Base-by-base conservation (phyloP, 2,113 vertebrate species). In the Saiga tatarica region DNA sequence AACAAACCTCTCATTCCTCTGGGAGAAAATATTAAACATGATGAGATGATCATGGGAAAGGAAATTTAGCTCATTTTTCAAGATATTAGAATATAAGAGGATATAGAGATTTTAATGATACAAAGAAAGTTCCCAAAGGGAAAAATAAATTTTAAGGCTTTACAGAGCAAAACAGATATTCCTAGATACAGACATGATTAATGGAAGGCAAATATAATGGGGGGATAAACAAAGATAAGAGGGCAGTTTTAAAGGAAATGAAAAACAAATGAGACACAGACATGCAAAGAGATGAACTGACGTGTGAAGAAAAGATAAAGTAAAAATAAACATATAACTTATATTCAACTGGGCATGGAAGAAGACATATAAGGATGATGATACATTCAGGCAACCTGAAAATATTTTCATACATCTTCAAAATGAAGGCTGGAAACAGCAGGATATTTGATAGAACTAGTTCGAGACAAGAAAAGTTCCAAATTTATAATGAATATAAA, bases 1-100 rank as follows among this genome's bases (percentile, higher is more conserved):
- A 96, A 55, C 4, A 91, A 74, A 89, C 89, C 53, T 86, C 86
- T 94, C 12, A 89, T 81, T 93, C 36, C 87, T 92, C 36, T 60
- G 52, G 64, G 91, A 50, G 1, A 16, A 84, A 94, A 87, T 92
- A 84, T 60, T 91, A 92, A 95, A 89, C 62, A 87, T 60, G 47
- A 95, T 95, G 45, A 96, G 92, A 92, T 95, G 33, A 96, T 98
- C 59, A 71, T 25, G 47, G 26, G 23, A 59, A 84, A 71, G 83
- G 33, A 92, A 96, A 90, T 87, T 76, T 47, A 92, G 74, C 62
- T 96, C 84, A 93, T 93, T 97, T 98, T 96, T 97, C 45, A 97
- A 96, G 84, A 89, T 67, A 76, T 28, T 88, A 89, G 52, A 93
- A 33, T 83, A 87, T 81, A 62, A 94, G 36, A 94, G 25, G 45